Evolutionary conservation across 2,888 invertebrate genomes (phyloP).

Genomic region (Drosophila setosimentum): DNA sequence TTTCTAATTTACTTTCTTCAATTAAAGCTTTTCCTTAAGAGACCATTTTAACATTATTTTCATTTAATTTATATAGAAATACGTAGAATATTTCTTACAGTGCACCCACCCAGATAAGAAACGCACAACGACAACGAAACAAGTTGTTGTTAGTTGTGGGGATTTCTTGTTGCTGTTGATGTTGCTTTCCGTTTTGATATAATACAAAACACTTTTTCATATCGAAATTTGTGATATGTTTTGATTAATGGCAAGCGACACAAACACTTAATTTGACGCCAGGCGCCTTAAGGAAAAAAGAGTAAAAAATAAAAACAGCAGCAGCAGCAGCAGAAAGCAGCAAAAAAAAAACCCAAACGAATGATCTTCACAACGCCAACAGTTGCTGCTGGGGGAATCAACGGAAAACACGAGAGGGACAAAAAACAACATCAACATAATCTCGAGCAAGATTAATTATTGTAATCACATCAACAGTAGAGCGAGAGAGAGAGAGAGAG

Average conservation of each 20-base stretch:
- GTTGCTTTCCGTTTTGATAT: constrained; percentile 61
- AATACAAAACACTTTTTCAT: constrained; percentile 80
- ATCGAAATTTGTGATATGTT: constrained; percentile 81
- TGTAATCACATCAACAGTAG: constrained; percentile 83
- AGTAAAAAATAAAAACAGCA: constrained; percentile 37
- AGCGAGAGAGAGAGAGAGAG: constrained; percentile 21
- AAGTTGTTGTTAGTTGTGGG: constrained; percentile 63
- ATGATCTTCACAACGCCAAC: constrained; percentile 49
- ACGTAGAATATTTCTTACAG: neutral
- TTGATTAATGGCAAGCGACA: constrained; percentile 83
- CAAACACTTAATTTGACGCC: constrained; percentile 84
- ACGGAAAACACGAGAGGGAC: constrained; percentile 7
- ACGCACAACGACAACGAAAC: constrained; percentile 70
- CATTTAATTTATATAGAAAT: neutral
- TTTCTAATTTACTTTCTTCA: neutral
- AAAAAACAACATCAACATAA: constrained; percentile 51
- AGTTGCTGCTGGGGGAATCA: constrained; percentile 46
- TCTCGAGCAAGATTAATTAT: constrained; percentile 82
- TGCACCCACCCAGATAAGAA: constrained; percentile 61
- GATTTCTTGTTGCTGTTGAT: constrained; percentile 10
- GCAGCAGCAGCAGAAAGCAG: constrained; percentile 23
- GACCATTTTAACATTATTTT: too few relatives aligned
- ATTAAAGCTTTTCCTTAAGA: too few relatives aligned
- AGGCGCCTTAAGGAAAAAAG: constrained; percentile 75
- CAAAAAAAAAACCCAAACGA: constrained; percentile 22